phyloP scores from a whole-genome alignment of 2,797 vertebrate species.

The Cephalopachus bancanus region DNA sequence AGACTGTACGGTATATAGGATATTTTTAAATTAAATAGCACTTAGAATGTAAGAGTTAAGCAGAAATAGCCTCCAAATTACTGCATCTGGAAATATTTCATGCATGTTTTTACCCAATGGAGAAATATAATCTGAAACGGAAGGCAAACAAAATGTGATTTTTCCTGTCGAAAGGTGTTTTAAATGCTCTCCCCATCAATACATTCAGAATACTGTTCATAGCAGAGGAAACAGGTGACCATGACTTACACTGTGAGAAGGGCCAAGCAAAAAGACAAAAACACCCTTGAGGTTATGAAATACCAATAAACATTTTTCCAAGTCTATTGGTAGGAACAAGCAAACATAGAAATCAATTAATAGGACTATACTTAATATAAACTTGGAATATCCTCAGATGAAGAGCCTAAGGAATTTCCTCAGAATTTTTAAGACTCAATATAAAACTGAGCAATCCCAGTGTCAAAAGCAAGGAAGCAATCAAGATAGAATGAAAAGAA shows the following conservation, averaged over 20 bases:
- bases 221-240: neutral
- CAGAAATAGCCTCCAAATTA: neutral
- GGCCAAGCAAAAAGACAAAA: neutral
- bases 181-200: neutral
- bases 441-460: neutral
- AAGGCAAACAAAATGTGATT: neutral
- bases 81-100: neutral
- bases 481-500: neutral
- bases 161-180: neutral
- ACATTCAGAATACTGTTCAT: neutral
- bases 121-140: neutral
- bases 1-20: neutral
- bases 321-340: neutral
- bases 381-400: neutral
- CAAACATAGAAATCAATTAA: neutral
- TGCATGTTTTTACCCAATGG: neutral
- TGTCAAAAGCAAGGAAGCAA: neutral
- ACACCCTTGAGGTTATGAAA: neutral
- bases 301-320: neutral
- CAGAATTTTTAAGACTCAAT: neutral
- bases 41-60: neutral
- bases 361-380: neutral
- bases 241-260: neutral
- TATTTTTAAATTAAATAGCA: neutral
- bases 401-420: neutral